Evolutionary conservation across 2,113 vertebrate genomes (phyloP).

Genomic region (Hylia prasina): DNA sequence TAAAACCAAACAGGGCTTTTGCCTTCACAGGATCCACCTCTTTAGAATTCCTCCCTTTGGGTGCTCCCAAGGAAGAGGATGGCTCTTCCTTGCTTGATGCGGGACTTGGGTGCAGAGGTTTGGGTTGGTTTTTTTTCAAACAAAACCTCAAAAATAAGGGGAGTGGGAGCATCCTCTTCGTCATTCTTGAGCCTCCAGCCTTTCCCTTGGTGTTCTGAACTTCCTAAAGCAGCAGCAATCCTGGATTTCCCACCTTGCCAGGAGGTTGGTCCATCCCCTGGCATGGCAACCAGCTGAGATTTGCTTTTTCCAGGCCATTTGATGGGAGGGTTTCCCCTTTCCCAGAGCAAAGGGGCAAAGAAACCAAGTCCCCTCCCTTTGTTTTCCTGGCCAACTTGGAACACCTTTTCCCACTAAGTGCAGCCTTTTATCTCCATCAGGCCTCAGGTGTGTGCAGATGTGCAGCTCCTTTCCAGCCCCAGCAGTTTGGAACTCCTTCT

Average conservation of each 20-base stretch:
- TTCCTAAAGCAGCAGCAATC: background rate
- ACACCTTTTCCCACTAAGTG: background rate
- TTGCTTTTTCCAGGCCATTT: background rate
- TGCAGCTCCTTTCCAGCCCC: background rate
- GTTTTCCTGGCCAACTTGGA: background rate
- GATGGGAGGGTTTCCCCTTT: background rate
- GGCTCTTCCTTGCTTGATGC: background rate
- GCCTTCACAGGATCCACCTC: background rate
- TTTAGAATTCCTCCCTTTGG: background rate
- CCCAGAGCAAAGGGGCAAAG: background rate
- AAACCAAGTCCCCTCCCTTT: background rate
- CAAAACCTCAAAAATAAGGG: background rate
- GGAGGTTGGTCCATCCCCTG: accelerated
- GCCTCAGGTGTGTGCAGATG: slow-evolving; percentile 5
- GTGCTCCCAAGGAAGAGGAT: background rate
- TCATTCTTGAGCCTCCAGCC: background rate
- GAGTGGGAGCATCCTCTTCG: background rate
- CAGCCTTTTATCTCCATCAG: background rate
- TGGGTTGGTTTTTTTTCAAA: background rate
- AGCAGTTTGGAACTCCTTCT: background rate
- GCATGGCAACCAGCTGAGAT: background rate
- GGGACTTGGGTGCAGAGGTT: background rate
- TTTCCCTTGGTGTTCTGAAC: background rate
- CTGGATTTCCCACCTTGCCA: background rate
- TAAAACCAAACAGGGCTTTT: background rate